A percentile compares a stretch with the other conserved stretches of the same genome.
phyloP scores from a whole-genome alignment of 2,888 invertebrate genomes.

The Lucinisca nassula region DNA sequence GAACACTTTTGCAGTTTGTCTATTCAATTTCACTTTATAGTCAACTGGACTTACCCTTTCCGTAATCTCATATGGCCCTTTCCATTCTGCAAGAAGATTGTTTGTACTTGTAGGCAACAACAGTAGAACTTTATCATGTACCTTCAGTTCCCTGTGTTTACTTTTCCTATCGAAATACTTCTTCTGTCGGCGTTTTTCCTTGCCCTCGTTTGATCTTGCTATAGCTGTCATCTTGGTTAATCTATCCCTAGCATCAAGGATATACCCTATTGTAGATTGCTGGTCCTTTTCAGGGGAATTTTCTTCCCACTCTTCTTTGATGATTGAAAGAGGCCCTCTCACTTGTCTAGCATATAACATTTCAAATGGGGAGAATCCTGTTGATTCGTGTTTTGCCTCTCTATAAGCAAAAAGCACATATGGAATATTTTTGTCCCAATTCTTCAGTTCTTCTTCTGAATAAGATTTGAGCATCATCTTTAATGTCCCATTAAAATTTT shows the following conservation, averaged over 20 bases:
- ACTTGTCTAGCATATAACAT: conserved; percentile 25
- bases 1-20: neutral
- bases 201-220: neutral
- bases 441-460: neutral
- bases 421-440: neutral
- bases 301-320: conserved; percentile 34
- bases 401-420: conserved; percentile 31
- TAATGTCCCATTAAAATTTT: conserved; percentile 14
- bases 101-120: neutral
- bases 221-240: neutral
- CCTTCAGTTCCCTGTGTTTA: neutral
- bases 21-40: neutral
- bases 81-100: neutral
- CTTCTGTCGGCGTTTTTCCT: conserved; percentile 29
- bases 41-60: neutral
- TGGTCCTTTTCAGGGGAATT: neutral
- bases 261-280: conserved; percentile 23
- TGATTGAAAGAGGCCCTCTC: conserved; percentile 31
- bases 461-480: conserved; percentile 8
- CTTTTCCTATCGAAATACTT: conserved; percentile 27
- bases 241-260: conserved; percentile 5
- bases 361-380: conserved; percentile 47
- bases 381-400: conserved; percentile 42
- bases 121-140: neutral
- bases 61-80: neutral